Evolutionary conservation across 2,113 vertebrate genomes (phyloP).

Genomic region (Pipa parva): DNA sequence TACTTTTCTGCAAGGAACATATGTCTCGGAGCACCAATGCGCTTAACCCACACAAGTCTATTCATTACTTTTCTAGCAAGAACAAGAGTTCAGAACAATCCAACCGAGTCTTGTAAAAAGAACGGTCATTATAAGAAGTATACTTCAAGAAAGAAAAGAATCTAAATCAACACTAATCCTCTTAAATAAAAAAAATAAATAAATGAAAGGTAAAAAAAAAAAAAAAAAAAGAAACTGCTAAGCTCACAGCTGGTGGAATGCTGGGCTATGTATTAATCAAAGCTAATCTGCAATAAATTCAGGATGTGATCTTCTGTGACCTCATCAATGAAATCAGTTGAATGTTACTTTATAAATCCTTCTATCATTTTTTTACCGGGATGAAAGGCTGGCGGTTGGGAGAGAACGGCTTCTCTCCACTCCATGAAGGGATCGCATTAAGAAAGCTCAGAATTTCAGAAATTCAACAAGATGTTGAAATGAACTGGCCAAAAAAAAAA

Average conservation of each 20-base stretch:
- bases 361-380: slow-evolving; percentile 53
- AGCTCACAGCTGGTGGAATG: slow-evolving; percentile 46
- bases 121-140: slow-evolving; percentile 44
- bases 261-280: slow-evolving; percentile 45
- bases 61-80: slow-evolving; percentile 46
- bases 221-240: slow-evolving; percentile 44
- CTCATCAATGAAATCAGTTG: slow-evolving; percentile 51
- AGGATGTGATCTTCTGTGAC: slow-evolving; percentile 52
- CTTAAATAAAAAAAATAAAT: slow-evolving; percentile 41
- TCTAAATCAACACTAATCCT: slow-evolving; percentile 51
- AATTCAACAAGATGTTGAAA: slow-evolving; percentile 49
- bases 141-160: slow-evolving; percentile 49
- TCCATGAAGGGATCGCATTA: slow-evolving; percentile 48
- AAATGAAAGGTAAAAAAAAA: slow-evolving; percentile 38
- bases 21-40: slow-evolving; percentile 48
- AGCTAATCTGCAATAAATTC: slow-evolving; percentile 50
- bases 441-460: slow-evolving; percentile 53
- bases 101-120: slow-evolving; percentile 42
- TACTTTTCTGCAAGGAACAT: slow-evolving; percentile 38
- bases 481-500: slow-evolving; percentile 47
- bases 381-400: slow-evolving; percentile 49
- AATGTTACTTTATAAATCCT: slow-evolving; percentile 56
- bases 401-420: slow-evolving; percentile 41
- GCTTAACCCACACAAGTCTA: slow-evolving; percentile 33
- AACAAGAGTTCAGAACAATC: slow-evolving; percentile 42